Base-by-base conservation (phyloP, 2,113 vertebrate species). In the Probosciger aterrimus region DNA sequence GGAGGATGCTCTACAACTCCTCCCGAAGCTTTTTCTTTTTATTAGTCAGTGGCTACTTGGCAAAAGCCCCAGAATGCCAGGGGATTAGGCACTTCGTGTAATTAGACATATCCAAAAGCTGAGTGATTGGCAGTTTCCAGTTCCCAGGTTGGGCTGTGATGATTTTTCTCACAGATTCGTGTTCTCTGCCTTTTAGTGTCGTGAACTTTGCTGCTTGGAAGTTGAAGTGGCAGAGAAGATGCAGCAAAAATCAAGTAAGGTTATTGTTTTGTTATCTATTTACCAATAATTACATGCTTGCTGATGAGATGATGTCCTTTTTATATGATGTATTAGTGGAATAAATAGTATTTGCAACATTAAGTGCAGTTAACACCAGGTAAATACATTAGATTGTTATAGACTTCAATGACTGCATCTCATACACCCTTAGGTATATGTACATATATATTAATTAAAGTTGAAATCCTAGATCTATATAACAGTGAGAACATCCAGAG, bases 151-250 rank as follows among this genome's bases (percentile, higher is more conserved):
- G 65, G 8, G 55, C 31, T 79, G 24, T 41, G 25, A 31, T 3
- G 5, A 39, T 25, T 33, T 83, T 74, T 77, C 23, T 82, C 35
- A 75, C 41, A 55, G 20, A 70, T 63, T 71, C 18, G 31, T 39
- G 1, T 53, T 83, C 41, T 46, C 25, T 90, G 53, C 82, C 68
- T 95, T 67, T 96, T 94, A 98, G 98, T 96, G 97, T 76, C 97
- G 98, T 49, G 98, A 98, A 88, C 79, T 98, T 88, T 98, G 97
- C 90, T 94, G 97, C 82, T 84, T 98, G 47, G 97, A 98, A 91
- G 97, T 98, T 77, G 96, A 95, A 24, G 95, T 98, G 74, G 63
- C 96, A 17, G 96, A 95, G 80, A 97, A 90, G 82, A 97, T 44
- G 3, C 80, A 91, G n/a, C 96, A 96, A 87, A 97, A 95, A 57